Conservation (phyloP, 1,140 invertebrate genomes). For the Drosophila ironensis region DNA sequence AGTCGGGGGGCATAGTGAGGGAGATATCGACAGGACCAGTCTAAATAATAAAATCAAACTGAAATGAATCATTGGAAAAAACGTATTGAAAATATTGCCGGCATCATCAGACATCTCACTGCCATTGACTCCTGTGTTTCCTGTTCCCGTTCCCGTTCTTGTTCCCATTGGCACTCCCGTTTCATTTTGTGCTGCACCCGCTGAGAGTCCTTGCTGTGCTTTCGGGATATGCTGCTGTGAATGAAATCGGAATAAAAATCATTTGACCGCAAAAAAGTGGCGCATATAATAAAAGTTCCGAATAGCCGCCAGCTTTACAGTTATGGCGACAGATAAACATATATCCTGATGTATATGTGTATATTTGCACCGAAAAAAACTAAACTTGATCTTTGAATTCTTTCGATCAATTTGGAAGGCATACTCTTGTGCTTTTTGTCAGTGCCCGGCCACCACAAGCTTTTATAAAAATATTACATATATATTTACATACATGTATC, state of each 20-base stretch:
- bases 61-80: conserved; percentile 60
- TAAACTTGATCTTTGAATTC: not conserved
- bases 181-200: not conserved
- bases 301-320: conserved; percentile 32
- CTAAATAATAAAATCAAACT: conserved; percentile 79
- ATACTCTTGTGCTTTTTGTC: not conserved
- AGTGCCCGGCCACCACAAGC: not conserved
- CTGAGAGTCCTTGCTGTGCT: no score
- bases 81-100: conserved; percentile 74
- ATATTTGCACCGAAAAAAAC: conserved; percentile 5
- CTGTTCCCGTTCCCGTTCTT: not conserved
- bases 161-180: not conserved
- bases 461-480: not conserved
- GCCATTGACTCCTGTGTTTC: conserved; percentile 11
- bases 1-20: not conserved
- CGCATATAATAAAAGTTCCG: conserved; percentile 40
- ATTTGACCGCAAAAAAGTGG: conserved; percentile 64
- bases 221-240: not conserved
- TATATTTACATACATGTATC: conserved; percentile 25
- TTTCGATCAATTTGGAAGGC: no score
- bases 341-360: not conserved
- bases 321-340: conserved; percentile 11
- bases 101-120: conserved; percentile 40
- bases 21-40: conserved; percentile 4
- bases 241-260: conserved; percentile 43